A percentile compares a stretch with the other conserved stretches of the same genome.
Evolutionary conservation across 2,797 vertebrate species (phyloP).

Genomic region (Chiloscyllium punctatum): DNA sequence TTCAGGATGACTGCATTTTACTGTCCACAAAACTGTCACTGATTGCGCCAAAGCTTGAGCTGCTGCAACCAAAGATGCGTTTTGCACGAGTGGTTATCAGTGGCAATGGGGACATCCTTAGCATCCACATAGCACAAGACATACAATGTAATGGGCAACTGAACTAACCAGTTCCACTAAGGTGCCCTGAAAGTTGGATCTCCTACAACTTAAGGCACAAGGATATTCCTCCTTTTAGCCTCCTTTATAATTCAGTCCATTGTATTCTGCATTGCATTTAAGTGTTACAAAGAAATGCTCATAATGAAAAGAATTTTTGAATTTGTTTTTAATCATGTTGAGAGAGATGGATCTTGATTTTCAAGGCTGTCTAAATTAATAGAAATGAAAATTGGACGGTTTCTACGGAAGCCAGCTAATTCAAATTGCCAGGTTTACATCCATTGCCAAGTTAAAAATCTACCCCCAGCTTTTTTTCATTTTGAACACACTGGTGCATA

Average conservation of each 20-base stretch:
- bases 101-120: too few relatives aligned
- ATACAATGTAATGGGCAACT: too few relatives aligned
- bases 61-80: too few relatives aligned
- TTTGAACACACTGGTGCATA: neutral
- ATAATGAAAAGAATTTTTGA: neutral
- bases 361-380: neutral
- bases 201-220: neutral
- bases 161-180: too few relatives aligned
- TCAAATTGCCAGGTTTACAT: neutral
- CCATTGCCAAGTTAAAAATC: neutral
- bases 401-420: neutral
- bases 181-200: neutral
- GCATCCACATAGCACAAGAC: too few relatives aligned
- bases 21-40: too few relatives aligned
- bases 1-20: too few relatives aligned
- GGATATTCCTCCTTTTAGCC: neutral
- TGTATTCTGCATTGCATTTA: neutral
- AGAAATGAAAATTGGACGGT: neutral
- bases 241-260: neutral
- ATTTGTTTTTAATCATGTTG: neutral
- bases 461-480: neutral
- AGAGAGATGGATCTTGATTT: neutral
- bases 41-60: too few relatives aligned
- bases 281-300: neutral
- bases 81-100: too few relatives aligned